Evolutionary conservation across 2,113 vertebrate genomes (phyloP).

Genomic region (Leptosomus discolor): DNA sequence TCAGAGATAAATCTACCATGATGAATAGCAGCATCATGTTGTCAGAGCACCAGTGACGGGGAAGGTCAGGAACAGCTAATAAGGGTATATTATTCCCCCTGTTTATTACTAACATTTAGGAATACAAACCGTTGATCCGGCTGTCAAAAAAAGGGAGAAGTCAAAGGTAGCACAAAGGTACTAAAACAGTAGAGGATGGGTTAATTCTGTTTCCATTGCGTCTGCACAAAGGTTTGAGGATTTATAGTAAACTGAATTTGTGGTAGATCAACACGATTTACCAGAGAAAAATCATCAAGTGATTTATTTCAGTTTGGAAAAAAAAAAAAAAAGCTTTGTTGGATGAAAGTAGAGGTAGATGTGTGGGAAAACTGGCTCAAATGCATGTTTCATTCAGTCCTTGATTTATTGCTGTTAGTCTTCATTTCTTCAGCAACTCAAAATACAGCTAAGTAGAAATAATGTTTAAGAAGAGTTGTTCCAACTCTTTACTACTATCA

Average conservation of each 20-base stretch:
- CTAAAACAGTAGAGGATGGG: neutral
- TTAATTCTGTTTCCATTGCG: neutral
- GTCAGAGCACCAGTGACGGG: neutral
- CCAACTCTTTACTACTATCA: neutral
- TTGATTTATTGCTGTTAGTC: neutral
- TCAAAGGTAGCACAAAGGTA: neutral
- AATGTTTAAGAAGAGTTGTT: neutral
- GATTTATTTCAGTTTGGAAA: neutral
- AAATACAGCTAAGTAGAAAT: neutral
- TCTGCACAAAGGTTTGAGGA: neutral
- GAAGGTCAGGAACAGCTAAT: neutral
- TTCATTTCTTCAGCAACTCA: neutral
- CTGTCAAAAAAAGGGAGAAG: neutral
- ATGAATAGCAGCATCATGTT: neutral
- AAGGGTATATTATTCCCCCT: neutral
- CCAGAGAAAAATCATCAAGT: neutral
- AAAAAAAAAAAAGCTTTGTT: neutral
- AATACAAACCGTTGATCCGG: neutral
- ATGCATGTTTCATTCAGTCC: neutral
- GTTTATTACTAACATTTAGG: neutral
- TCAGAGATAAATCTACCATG: neutral
- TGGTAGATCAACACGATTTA: neutral
- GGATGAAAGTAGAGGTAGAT: neutral
- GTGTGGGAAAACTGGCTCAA: neutral
- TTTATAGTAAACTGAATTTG: neutral